Evolutionary conservation across 2,113 vertebrate species (phyloP).

Genomic region (Panurus biarmicus): DNA sequence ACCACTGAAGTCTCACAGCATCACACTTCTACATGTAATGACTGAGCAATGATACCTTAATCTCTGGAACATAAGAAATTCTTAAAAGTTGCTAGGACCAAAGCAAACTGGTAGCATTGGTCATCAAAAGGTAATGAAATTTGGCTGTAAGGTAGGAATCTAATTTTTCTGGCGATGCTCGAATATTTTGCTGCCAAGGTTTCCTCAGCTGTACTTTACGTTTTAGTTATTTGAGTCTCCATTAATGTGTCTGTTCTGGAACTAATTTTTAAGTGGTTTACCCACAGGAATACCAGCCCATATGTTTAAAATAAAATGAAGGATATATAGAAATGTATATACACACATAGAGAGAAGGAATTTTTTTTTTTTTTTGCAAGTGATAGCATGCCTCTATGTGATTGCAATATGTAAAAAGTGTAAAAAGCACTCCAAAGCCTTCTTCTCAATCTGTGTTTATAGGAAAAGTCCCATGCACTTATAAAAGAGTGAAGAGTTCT

Average conservation of each 20-base stretch:
- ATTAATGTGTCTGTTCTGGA: conserved; percentile 39
- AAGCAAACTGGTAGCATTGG: neutral
- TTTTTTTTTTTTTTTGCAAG: neutral
- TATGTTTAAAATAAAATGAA: conserved; percentile 41
- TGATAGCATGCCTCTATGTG: neutral
- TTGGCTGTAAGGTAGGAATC: neutral
- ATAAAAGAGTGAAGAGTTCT: neutral
- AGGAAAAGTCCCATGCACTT: neutral
- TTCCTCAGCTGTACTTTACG: neutral
- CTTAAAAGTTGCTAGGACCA: neutral
- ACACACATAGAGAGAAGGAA: accelerated
- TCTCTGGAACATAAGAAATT: neutral
- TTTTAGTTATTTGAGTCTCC: conserved; percentile 16
- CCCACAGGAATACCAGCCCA: conserved; percentile 33
- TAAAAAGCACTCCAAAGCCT: neutral
- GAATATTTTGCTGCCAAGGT: conserved; percentile 11
- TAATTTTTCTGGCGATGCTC: neutral
- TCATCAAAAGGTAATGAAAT: neutral
- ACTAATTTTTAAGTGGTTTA: conserved; percentile 50
- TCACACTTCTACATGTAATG: neutral
- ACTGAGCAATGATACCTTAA: neutral
- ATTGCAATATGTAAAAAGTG: conserved; percentile 1
- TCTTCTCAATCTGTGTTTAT: neutral
- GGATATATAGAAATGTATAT: neutral
- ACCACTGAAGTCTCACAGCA: neutral